Evolutionary conservation across 1,140 invertebrate genomes (phyloP), one percentile per base, ranked within the genome.

Genomic region (Elysia chlorotica): DNA sequence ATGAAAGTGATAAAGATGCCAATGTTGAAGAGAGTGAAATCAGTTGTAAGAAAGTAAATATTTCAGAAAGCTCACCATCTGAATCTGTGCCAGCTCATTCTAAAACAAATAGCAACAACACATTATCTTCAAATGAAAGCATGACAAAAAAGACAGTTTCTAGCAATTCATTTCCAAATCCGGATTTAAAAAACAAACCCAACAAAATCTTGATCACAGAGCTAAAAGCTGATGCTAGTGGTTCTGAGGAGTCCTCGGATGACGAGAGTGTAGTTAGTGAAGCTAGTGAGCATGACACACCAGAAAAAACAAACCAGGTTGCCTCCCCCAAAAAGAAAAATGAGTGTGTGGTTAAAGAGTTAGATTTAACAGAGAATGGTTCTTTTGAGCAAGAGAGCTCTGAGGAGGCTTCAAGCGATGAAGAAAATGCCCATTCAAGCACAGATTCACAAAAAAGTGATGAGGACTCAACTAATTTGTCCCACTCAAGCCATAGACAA

Each of bases 331-430:
- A 62, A 62, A 2, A 23, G 19, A 71, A 23, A n/a, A 67, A 38
- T 54, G 70, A 70, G 6, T 53, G 57, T 74, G 75, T 74, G 3
- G 53, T 57, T 1, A 61, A 62, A 67, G n/a, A n/a, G n/a, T n/a
- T n/a, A n/a, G n/a, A n/a, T n/a, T n/a, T n/a, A n/a, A n/a, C n/a
- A n/a, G n/a, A n/a, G n/a, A n/a, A n/a, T n/a, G n/a, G 37, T 23
- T 28, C 14, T 33, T 35, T 59, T 21, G 56, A 68, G 33, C 54
- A 30, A 48, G 53, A 59, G 33, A 25, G 41, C 10, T 10, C 25
- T 19, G 41, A 54, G 19, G 41, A 65, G 35, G 25, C 6, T 35
- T 35, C 21, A 2, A 41, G 25, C 21, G 33, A 30, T 23, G 19
- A 19, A 54, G 57, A 61, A 0, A n/a, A 59, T 23, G 6, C 6